Percentiles rank a stretch among this genome's conserved stretches.
These are phyloP conservation scores for Regulus satrapa DNA, from an alignment of 2,113 vertebrate genomes.

Conservation along the genomic window DNA sequence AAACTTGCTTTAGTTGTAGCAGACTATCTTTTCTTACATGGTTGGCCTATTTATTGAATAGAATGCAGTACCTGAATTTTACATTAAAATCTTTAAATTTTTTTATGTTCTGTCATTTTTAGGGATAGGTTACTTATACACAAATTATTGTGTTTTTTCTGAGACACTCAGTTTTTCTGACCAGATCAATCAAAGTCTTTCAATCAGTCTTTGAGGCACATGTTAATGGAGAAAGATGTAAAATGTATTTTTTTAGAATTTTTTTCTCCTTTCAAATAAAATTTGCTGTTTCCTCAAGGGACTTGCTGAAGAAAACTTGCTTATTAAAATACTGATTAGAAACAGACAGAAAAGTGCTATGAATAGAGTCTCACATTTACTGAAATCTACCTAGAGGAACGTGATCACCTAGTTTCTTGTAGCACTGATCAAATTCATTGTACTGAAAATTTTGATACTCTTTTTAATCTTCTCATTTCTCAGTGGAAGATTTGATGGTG, in stretches of 20 bases:
- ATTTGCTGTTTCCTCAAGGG: background rate
- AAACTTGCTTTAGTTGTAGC: background rate
- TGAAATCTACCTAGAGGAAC: background rate
- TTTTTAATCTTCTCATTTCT: background rate
- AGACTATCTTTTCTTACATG: background rate
- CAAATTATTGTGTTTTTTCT: background rate
- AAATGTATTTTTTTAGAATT: background rate
- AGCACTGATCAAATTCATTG: background rate
- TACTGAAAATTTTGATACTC: background rate
- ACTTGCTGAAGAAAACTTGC: background rate
- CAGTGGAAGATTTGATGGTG: background rate
- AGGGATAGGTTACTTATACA: background rate
- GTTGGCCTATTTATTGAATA: background rate
- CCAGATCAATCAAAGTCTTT: background rate
- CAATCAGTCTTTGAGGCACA: background rate
- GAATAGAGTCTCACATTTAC: background rate
- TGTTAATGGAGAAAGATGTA: background rate
- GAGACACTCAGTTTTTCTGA: background rate
- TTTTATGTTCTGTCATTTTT: background rate
- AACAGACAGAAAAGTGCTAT: background rate
- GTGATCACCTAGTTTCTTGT: background rate
- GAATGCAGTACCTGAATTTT: background rate
- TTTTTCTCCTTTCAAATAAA: background rate
- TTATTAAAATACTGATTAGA: constrained; percentile 25
- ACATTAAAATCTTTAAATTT: background rate